phyloP scores from a whole-genome alignment of 1,140 invertebrate genomes.

The Drosophila kanapiae region DNA sequence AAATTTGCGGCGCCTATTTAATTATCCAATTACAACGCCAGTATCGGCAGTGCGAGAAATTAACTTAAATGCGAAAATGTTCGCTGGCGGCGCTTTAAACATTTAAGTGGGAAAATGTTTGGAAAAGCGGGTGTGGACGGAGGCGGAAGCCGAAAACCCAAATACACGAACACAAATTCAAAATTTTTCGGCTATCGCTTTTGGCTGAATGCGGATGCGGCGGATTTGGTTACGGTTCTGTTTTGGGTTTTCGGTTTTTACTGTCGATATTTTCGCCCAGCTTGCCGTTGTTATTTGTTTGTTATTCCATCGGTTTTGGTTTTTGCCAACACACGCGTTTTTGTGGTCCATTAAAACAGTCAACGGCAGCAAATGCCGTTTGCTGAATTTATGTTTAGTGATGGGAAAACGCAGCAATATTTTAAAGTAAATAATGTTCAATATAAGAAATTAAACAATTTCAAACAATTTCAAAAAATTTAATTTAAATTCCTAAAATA shows the following conservation, averaged over 20 bases:
- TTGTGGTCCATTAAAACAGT: conserved; percentile 77
- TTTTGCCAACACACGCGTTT: conserved; percentile 69
- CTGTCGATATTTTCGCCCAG: conserved; percentile 43
- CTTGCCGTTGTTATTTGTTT: conserved; percentile 21
- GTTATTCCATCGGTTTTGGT: conserved; percentile 49
- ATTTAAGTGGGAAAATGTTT: conserved; percentile 25
- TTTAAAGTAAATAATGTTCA: too few relatives aligned
- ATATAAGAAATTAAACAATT: too few relatives aligned
- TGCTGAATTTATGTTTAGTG: conserved; percentile 3
- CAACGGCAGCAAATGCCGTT: conserved; percentile 31
- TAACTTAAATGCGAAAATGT: conserved; percentile 61
- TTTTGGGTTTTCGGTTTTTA: conserved; percentile 38
- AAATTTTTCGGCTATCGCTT: conserved; percentile 67
- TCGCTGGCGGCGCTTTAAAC: conserved; percentile 47
- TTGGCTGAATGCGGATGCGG: conserved; percentile 55
- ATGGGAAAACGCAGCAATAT: background rate
- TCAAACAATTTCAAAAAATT: too few relatives aligned
- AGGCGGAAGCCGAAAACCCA: conserved; percentile 41
- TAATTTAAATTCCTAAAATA: too few relatives aligned
- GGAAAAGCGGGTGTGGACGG: conserved; percentile 4
- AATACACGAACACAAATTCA: conserved; percentile 50
- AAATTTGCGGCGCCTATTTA: conserved; percentile 69
- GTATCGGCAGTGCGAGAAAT: conserved; percentile 52
- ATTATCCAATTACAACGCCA: conserved; percentile 73
- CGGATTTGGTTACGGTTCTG: conserved; percentile 35